Base-by-base conservation (phyloP, 2,113 vertebrate genomes). In the Centropus bengalensis region DNA sequence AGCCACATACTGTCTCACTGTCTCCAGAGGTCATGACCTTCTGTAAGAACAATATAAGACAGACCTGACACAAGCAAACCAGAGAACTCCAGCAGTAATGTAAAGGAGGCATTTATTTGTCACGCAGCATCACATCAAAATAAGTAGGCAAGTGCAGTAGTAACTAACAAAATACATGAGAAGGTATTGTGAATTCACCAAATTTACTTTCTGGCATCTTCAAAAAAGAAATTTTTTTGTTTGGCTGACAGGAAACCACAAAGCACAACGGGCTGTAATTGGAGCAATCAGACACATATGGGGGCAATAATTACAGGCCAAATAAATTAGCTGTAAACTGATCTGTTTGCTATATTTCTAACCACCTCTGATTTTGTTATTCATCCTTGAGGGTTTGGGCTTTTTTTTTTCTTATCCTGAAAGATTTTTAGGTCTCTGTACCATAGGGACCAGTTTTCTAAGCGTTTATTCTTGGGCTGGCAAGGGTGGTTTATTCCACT, bases 211-310 rank as follows among this genome's bases (percentile, higher is more conserved):
- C 74, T 79, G 62, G 9, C n/a, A 60, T 40, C 21, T 82, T 78
- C 36, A 84, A 36, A 87, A 52, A 66, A 67, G 1, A 2, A 6
- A 11, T 16, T 5, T 30, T 80, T 74, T 60, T 3, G 44, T 79
- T 68, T 75, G 36, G 74, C 60, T 85, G 40, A 84, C 49, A 93
- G 67, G 22, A 91, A 95, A 80, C 49, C 36, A 85, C 55, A 73
- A 76, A 85, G 27, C 6, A 2, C 45, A 89, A 84, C 64, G 0
- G 2, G 47, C 69, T 82, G 47, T 68, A 89, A 82, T 2, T 52
- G 78, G 10, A 91, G 30, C 74, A 91, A 54, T 77, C 68, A 66
- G 67, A 82, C 28, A 44, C 3, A 4, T 52, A 64, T 2, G 11
- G 55, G 27, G 24, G 70, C 36, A 85, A 58, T 33, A 85, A 76